These are phyloP conservation scores for Drosophila leonis DNA, from an alignment of 2,888 invertebrate genomes.

Conservation along the genomic window DNA sequence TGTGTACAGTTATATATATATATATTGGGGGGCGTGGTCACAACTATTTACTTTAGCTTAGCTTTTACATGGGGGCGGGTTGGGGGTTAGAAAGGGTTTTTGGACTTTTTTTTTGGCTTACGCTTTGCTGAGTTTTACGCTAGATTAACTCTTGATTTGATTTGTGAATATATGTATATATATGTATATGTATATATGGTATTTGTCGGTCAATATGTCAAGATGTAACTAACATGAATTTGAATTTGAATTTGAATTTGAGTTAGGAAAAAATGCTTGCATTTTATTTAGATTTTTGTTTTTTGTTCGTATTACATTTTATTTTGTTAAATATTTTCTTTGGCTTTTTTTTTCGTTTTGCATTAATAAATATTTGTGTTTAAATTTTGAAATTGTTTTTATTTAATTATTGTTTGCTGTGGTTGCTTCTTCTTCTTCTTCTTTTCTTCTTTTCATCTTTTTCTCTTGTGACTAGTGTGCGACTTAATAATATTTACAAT, in stretches of 20 bases:
- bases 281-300: conserved; percentile 21
- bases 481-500: conserved; percentile 79
- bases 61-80: conserved; percentile 45
- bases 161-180: conserved; percentile 31
- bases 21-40: conserved; percentile 32
- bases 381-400: conserved; percentile 64
- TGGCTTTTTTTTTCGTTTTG: conserved; percentile 65
- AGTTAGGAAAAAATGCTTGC: conserved; percentile 40
- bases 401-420: conserved; percentile 66
- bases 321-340: conserved; percentile 72
- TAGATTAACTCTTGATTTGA: conserved; percentile 61
- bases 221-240: conserved; percentile 37
- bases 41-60: conserved; percentile 59
- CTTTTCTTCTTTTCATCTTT: conserved; percentile 24
- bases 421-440: conserved; percentile 36
- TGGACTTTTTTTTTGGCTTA: conserved; percentile 67
- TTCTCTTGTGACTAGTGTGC: conserved; percentile 71
- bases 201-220: conserved; percentile 50
- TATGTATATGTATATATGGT: conserved; percentile 21
- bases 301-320: conserved; percentile 34
- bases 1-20: conserved; percentile 28
- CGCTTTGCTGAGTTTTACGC: conserved; percentile 73
- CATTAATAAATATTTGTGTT: conserved; percentile 58
- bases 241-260: conserved; percentile 27
- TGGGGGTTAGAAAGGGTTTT: not conserved